Conservation (phyloP, 1,140 invertebrate genomes). For the Coelopa frigida region DNA sequence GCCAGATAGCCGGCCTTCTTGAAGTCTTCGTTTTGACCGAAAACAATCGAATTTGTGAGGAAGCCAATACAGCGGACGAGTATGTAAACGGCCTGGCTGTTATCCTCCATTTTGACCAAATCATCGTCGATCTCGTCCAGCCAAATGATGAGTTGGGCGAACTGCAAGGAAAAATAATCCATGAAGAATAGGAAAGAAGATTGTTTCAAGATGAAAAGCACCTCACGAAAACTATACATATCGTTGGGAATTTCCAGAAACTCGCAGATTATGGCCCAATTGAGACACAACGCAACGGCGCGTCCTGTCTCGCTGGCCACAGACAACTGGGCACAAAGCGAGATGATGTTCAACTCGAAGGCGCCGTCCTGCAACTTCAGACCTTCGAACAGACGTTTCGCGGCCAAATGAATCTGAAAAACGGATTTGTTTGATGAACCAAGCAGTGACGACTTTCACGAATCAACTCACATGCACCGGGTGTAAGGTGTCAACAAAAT, state of each 20-base stretch:
- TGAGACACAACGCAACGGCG: conserved; percentile 10
- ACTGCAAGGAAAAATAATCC: neutral
- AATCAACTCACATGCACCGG: conserved; percentile 12
- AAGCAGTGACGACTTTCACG: neutral
- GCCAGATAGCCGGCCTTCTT: conserved; percentile 13
- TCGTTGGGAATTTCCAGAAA: conserved; percentile 9
- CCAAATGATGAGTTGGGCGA: conserved; percentile 7
- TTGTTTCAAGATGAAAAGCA: neutral
- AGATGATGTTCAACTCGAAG: conserved; percentile 10
- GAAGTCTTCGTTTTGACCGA: conserved; percentile 13
- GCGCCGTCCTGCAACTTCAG: conserved; percentile 9
- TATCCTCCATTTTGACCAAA: conserved; percentile 9
- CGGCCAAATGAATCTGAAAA: conserved; percentile 12
- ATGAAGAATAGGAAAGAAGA: neutral
- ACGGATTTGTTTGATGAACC: neutral
- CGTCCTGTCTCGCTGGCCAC: conserved; percentile 10
- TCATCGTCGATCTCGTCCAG: conserved; percentile 12
- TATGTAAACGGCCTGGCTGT: conserved; percentile 11
- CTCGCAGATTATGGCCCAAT: conserved; percentile 10
- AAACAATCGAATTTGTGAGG: conserved; percentile 11
- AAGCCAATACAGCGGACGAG: conserved; percentile 11
- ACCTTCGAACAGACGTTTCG: conserved; percentile 10
- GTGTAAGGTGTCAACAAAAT: conserved; percentile 11
- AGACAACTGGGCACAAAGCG: conserved; percentile 7
- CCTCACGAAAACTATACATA: conserved; percentile 12